Evolutionary conservation across 2,113 vertebrate genomes (phyloP).

Genomic region (Onychostoma macrolepis): DNA sequence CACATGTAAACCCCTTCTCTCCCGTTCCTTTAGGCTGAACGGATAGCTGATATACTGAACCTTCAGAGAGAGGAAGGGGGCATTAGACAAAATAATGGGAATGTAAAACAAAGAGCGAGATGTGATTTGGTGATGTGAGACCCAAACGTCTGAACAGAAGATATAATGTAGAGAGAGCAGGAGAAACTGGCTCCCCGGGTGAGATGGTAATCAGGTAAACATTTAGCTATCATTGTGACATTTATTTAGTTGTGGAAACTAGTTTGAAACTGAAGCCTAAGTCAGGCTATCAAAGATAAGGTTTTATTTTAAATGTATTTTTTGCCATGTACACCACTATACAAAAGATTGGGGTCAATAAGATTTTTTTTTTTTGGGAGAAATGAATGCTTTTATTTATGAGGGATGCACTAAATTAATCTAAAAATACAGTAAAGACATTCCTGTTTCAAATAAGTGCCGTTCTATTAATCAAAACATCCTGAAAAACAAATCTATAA

Average conservation of each 20-base stretch:
- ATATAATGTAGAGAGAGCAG: neutral
- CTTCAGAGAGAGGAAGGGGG: slow-evolving; percentile 71
- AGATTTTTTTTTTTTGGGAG: neutral
- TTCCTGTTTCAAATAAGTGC: neutral
- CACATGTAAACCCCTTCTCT: slow-evolving; percentile 19
- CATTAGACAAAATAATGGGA: slow-evolving; percentile 6
- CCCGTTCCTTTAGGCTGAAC: slow-evolving; percentile 83
- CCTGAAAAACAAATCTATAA: neutral
- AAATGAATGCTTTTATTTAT: neutral
- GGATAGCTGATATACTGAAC: slow-evolving; percentile 97
- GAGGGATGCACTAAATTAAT: neutral
- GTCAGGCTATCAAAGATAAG: neutral
- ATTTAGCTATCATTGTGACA: neutral
- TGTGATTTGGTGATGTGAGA: slow-evolving; percentile 32
- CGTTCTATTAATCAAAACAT: neutral
- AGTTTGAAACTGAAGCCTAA: neutral
- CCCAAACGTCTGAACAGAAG: slow-evolving; percentile 36
- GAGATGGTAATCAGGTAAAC: slow-evolving; percentile 22
- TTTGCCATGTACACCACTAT: neutral
- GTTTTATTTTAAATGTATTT: neutral
- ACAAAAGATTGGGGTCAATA: neutral
- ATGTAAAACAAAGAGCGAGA: slow-evolving; percentile 5
- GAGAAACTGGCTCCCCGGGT: neutral
- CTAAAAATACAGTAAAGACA: neutral
- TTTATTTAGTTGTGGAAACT: neutral